Percentiles rank a stretch among this genome's conserved stretches.
Evolutionary conservation across 2,888 invertebrate genomes (phyloP).

Genomic region (Eueremaeus valkanovi): DNA sequence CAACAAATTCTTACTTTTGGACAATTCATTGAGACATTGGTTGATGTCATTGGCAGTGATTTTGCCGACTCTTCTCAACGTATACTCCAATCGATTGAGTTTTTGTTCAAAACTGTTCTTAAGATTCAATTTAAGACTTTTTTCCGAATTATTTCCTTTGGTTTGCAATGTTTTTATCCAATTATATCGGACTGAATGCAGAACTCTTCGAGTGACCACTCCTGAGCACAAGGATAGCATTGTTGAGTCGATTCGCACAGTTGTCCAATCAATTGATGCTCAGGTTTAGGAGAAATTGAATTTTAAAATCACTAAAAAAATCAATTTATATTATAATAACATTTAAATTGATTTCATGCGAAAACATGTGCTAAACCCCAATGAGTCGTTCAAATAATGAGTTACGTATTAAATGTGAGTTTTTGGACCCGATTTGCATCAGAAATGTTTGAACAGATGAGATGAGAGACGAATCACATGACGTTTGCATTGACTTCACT

Average conservation of each 20-base stretch:
- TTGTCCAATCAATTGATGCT: too few species aligned
- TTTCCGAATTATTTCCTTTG: neutral
- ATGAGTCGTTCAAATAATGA: too few species aligned
- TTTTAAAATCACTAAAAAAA: too few species aligned
- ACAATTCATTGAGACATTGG: neutral
- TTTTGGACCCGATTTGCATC: too few species aligned
- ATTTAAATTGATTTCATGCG: too few species aligned
- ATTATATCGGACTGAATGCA: neutral
- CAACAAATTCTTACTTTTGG: neutral
- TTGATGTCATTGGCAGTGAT: neutral
- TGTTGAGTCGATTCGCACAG: neutral
- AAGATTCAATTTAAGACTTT: neutral
- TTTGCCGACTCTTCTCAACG: neutral
- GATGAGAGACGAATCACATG: neutral
- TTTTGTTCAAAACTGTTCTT: neutral
- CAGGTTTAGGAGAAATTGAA: too few species aligned
- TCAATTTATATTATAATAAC: too few species aligned
- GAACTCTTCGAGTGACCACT: neutral
- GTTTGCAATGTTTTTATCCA: slow-evolving; percentile 3
- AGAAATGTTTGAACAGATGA: neutral
- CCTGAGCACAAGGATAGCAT: neutral
- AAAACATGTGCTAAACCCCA: too few species aligned
- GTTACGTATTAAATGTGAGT: too few species aligned
- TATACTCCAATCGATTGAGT: neutral
- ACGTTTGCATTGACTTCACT: neutral